Conservation (phyloP, 2,113 vertebrate genomes). For the Chrysochloris asiatica region DNA sequence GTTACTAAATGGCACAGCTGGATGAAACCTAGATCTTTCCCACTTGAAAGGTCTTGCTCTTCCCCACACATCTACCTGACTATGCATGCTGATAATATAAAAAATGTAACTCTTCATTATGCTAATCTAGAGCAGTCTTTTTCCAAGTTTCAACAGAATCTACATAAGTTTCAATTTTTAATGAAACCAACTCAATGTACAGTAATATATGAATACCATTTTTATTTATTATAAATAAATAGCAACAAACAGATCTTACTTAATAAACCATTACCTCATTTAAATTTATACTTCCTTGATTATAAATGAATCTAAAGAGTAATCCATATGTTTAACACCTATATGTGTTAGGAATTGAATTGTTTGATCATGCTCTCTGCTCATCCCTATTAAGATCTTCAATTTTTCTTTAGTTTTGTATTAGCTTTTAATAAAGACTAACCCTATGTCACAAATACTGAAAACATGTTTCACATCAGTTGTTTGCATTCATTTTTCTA, state of each 20-base stretch:
- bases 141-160: conserved; percentile 17
- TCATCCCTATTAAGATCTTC: neutral
- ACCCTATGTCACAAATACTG: neutral
- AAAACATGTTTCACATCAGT: neutral
- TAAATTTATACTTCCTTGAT: neutral
- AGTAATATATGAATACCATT: conserved; percentile 16
- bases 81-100: neutral
- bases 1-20: neutral
- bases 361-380: neutral
- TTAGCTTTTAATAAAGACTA: neutral
- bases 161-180: conserved; percentile 33
- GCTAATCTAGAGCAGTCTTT: neutral
- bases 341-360: neutral
- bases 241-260: neutral
- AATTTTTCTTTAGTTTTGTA: neutral
- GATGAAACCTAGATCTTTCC: neutral
- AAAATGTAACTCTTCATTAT: neutral
- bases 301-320: neutral
- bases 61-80: neutral
- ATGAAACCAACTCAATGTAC: neutral
- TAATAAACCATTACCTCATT: too few relatives aligned
- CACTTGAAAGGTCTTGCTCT: neutral
- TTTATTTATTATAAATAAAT: conserved; percentile 26
- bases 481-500: neutral
- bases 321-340: neutral